Evolutionary conservation across 2,888 invertebrate genomes (phyloP).

Genomic region (Siphonodentalium dalli): DNA sequence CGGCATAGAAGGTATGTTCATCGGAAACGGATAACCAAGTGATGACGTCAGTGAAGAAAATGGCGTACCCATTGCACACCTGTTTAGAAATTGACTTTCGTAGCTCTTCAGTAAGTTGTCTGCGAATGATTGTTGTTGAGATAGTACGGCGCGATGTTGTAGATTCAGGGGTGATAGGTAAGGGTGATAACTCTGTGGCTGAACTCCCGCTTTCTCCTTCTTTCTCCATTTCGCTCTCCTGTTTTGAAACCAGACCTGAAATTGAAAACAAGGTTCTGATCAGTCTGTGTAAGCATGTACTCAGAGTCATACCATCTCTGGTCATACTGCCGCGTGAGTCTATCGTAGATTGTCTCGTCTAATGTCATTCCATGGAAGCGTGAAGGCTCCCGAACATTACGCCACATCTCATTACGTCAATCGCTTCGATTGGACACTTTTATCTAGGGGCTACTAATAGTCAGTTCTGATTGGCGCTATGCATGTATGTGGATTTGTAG

Average conservation of each 20-base stretch:
- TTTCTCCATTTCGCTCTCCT: constrained; percentile 98
- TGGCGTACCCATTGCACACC: constrained; percentile 33
- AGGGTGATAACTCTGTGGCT: constrained; percentile 50
- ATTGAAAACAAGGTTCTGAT: too few species aligned
- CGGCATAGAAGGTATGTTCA: background rate
- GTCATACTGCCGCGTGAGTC: too few species aligned
- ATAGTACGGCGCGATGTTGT: constrained; percentile 19
- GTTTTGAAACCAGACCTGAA: constrained; percentile 99
- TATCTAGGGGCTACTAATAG: too few species aligned
- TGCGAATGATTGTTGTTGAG: constrained; percentile 40
- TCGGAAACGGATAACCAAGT: background rate
- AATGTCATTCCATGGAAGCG: too few species aligned
- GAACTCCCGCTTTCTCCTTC: constrained; percentile 79
- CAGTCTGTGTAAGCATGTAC: too few species aligned
- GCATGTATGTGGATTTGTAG: too few species aligned
- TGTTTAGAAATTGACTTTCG: constrained; percentile 44
- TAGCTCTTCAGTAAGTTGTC: constrained; percentile 57
- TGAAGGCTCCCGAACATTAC: too few species aligned
- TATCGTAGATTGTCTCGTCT: too few species aligned
- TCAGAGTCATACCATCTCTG: too few species aligned
- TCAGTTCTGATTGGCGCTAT: too few species aligned
- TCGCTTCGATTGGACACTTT: too few species aligned
- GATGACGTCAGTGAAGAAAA: constrained; percentile 3
- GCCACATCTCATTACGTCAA: too few species aligned
- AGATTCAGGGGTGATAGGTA: constrained; percentile 26